Evolutionary conservation across 1,140 invertebrate genomes (phyloP).

Genomic region (Plodia interpunctella): DNA sequence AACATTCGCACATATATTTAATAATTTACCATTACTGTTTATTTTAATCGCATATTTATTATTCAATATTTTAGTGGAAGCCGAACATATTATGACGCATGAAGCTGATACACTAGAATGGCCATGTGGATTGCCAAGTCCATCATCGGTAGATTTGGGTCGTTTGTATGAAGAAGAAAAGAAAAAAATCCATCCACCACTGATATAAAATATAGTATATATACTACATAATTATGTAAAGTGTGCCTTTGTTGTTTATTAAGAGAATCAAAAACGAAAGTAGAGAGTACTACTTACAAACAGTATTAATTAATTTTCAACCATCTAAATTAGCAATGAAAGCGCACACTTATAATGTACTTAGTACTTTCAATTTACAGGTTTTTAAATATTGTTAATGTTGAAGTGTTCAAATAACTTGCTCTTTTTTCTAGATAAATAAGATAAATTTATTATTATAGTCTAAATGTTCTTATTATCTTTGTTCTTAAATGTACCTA

Average conservation of each 20-base stretch:
- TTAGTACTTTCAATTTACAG: no score
- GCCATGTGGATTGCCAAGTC: constrained; percentile 84
- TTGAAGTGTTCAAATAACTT: no score
- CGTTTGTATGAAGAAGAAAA: constrained; percentile 81
- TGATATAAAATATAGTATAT: constrained; percentile 36
- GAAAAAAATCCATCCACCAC: constrained; percentile 80
- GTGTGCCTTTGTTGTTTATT: neutral
- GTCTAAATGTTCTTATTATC: no score
- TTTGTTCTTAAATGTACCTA: no score
- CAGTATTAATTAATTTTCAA: neutral
- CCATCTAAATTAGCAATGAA: neutral
- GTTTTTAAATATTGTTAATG: no score
- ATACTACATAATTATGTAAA: neutral
- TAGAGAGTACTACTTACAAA: no score
- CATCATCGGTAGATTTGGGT: constrained; percentile 82
- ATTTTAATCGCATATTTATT: no score
- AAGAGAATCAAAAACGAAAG: neutral
- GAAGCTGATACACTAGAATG: constrained; percentile 81
- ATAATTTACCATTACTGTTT: no score
- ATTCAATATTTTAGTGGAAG: constrained; percentile 81
- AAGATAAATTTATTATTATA: no score
- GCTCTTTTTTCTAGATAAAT: no score
- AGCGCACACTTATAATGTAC: neutral
- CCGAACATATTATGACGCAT: constrained; percentile 87
- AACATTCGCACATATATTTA: no score